Evolutionary conservation across 2,888 invertebrate genomes (phyloP).

Genomic region (Tinea pellionella): DNA sequence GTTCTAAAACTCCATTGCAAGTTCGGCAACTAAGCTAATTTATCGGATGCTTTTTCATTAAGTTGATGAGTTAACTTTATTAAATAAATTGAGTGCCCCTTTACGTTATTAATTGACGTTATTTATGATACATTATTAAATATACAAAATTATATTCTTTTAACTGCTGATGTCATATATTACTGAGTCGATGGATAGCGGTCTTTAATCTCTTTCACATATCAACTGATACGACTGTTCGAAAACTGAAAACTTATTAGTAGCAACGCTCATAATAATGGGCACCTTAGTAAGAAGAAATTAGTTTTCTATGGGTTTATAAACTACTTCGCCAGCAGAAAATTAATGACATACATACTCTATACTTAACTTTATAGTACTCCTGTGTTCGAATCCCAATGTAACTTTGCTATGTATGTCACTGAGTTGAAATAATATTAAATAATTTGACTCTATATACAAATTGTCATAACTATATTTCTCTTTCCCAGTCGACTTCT

Average conservation of each 20-base stretch:
- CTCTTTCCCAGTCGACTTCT: too few relatives aligned
- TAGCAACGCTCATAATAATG: slow-evolving; percentile 18
- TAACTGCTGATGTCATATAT: too few relatives aligned
- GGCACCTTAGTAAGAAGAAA: neutral
- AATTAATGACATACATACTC: too few relatives aligned
- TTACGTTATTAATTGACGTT: neutral
- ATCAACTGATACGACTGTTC: slow-evolving; percentile 21
- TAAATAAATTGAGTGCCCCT: neutral
- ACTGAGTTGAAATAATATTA: too few relatives aligned
- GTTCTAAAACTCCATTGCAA: slow-evolving; percentile 9
- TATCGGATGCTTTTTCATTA: slow-evolving; percentile 10
- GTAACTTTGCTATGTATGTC: too few relatives aligned
- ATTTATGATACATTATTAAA: neutral
- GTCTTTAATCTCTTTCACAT: neutral
- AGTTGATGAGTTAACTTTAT: slow-evolving; percentile 10
- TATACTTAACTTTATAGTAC: too few relatives aligned
- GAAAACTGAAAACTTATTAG: slow-evolving; percentile 45
- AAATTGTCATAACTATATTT: too few relatives aligned
- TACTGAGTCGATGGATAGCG: too few relatives aligned
- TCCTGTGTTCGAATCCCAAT: too few relatives aligned
- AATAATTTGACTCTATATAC: too few relatives aligned
- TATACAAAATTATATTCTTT: neutral
- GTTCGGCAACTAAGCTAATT: slow-evolving; percentile 11
- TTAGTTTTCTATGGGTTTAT: neutral
- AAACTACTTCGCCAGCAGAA: too few relatives aligned